A percentile compares a stretch with the other conserved stretches of the same genome.
Conservation (phyloP, 2,797 vertebrate genomes). For the Synaphobranchus kaupii region DNA sequence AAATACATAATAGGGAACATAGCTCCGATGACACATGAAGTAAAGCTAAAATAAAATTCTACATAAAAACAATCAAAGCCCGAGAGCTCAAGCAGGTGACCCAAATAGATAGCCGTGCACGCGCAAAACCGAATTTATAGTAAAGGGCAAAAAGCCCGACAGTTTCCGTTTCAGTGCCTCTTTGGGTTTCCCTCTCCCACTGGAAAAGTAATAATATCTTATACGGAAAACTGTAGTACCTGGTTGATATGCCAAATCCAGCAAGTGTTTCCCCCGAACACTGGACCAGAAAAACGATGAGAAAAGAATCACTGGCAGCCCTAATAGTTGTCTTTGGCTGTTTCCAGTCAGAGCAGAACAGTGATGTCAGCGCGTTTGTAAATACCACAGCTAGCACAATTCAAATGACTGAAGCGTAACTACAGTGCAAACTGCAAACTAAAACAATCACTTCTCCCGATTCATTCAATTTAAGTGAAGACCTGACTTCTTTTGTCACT, state of each 20-base stretch:
- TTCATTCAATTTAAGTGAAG: neutral
- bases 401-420: neutral
- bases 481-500: neutral
- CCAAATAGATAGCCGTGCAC: constrained; percentile 11
- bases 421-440: neutral
- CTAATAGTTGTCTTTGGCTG: constrained; percentile 11
- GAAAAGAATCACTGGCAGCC: neutral
- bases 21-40: constrained; percentile 5
- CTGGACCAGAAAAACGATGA: constrained; percentile 2
- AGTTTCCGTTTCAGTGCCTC: neutral
- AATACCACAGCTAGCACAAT: constrained; percentile 4
- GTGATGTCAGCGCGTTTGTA: constrained; percentile 35
- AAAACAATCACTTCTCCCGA: neutral
- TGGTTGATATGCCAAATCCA: constrained; percentile 6
- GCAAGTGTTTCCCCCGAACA: neutral
- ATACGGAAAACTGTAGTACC: neutral
- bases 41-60: constrained; percentile 4
- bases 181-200: neutral
- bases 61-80: neutral
- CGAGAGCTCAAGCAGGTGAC: constrained; percentile 28
- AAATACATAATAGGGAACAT: constrained; percentile 47
- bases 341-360: constrained; percentile 15
- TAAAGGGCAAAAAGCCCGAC: neutral
- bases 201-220: neutral
- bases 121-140: neutral